A percentile compares a stretch with the other conserved stretches of the same genome.
phyloP scores from a whole-genome alignment of 2,888 invertebrate genomes.

The Miltochrista miniata region DNA sequence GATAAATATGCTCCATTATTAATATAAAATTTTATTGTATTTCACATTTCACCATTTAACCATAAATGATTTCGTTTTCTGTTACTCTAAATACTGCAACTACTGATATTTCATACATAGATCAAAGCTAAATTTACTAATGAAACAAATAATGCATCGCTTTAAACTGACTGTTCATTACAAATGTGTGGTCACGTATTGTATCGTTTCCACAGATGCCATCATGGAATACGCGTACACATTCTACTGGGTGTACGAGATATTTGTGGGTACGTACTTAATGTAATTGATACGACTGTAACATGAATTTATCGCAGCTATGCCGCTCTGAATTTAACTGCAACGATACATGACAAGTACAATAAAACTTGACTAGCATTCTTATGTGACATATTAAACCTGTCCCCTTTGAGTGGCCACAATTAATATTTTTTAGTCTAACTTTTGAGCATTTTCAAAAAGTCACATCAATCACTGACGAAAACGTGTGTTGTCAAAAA shows the following conservation, averaged over 20 bases:
- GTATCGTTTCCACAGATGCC: constrained; percentile 53
- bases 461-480: too few relatives aligned
- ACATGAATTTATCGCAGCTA: neutral
- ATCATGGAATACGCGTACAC: constrained; percentile 58
- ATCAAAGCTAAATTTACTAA: neutral
- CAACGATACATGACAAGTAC: too few relatives aligned
- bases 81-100: too few relatives aligned
- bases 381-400: too few relatives aligned
- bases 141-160: neutral
- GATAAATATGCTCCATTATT: too few relatives aligned
- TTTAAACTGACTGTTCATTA: constrained; percentile 3
- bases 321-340: neutral
- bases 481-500: too few relatives aligned
- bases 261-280: constrained; percentile 63
- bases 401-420: too few relatives aligned
- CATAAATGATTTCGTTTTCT: too few relatives aligned
- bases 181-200: constrained; percentile 6
- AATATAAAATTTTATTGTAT: too few relatives aligned
- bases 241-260: constrained; percentile 71
- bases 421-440: too few relatives aligned
- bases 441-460: too few relatives aligned
- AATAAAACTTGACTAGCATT: neutral
- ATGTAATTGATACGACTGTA: constrained; percentile 19
- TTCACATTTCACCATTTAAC: too few relatives aligned
- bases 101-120: neutral